phyloP scores from a whole-genome alignment of 2,888 invertebrate species.

The Lapara coniferarum region DNA sequence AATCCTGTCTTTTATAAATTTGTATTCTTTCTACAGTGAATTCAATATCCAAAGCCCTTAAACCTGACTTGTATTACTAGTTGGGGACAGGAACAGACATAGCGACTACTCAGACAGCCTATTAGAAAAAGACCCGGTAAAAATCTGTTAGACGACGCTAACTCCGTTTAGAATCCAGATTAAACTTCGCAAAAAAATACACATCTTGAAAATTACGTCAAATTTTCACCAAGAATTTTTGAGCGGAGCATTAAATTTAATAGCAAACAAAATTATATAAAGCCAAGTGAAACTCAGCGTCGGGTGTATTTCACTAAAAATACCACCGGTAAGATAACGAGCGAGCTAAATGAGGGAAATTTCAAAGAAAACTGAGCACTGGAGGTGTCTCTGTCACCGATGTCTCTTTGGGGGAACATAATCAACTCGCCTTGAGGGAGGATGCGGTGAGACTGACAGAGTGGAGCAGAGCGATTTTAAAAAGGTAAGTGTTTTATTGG shows the following conservation, averaged over 20 bases:
- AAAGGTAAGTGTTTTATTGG: too few relatives aligned
- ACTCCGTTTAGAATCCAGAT: neutral
- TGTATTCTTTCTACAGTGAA: too few relatives aligned
- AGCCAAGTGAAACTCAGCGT: slow-evolving; percentile 15
- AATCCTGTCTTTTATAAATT: too few relatives aligned
- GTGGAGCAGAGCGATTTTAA: neutral
- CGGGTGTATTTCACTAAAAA: slow-evolving; percentile 22
- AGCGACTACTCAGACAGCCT: too few relatives aligned
- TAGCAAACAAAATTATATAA: slow-evolving; percentile 23
- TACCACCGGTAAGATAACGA: slow-evolving; percentile 30
- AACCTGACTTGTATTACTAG: too few relatives aligned
- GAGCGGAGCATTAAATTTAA: slow-evolving; percentile 20
- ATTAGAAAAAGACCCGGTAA: neutral
- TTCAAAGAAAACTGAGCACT: slow-evolving; percentile 36
- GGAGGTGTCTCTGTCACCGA: slow-evolving; percentile 34
- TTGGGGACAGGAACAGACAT: too few relatives aligned
- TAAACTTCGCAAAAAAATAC: neutral
- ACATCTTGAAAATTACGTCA: slow-evolving; percentile 9
- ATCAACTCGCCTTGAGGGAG: slow-evolving; percentile 30
- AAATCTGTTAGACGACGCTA: neutral
- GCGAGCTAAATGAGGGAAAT: slow-evolving; percentile 31
- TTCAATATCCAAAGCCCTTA: too few relatives aligned
- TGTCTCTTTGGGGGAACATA: slow-evolving; percentile 36
- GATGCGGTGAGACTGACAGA: neutral
- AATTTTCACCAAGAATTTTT: neutral